These are phyloP conservation scores for Hyphantria cunea DNA, from an alignment of 1,140 invertebrate genomes.

Conservation along the genomic window DNA sequence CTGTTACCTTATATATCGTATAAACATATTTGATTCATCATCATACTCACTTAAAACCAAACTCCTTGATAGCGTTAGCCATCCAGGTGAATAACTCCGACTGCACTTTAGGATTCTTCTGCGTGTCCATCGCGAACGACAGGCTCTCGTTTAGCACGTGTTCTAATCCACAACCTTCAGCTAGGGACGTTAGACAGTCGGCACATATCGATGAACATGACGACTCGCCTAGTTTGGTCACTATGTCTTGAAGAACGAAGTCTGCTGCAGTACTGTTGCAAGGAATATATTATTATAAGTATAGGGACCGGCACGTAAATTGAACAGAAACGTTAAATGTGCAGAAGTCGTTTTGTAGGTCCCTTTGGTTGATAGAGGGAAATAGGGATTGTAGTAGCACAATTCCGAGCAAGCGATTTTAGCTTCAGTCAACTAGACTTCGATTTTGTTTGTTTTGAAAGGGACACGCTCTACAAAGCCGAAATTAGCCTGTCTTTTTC, in stretches of 20 bases:
- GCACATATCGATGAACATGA: constrained; percentile 89
- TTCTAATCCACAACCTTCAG: constrained; percentile 90
- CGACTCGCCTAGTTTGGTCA: constrained; percentile 92
- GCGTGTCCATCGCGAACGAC: constrained; percentile 88
- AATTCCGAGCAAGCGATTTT: too few relatives aligned
- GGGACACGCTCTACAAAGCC: too few relatives aligned
- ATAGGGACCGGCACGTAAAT: too few relatives aligned
- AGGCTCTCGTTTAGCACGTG: constrained; percentile 88
- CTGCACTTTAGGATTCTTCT: constrained; percentile 96
- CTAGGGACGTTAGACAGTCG: constrained; percentile 90
- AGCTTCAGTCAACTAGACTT: too few relatives aligned
- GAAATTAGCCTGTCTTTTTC: too few relatives aligned
- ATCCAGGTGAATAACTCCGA: constrained; percentile 93
- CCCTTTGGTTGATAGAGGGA: too few relatives aligned
- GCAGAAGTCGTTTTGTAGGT: too few relatives aligned
- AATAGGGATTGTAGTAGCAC: too few relatives aligned
- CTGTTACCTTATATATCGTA: too few relatives aligned
- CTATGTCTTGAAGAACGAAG: constrained; percentile 89
- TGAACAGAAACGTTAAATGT: too few relatives aligned
- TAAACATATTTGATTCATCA: too few relatives aligned
- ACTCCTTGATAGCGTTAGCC: constrained; percentile 89
- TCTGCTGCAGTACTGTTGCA: constrained; percentile 86
- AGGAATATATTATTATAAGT: neutral
- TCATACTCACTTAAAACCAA: constrained; percentile 84
- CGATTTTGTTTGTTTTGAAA: too few relatives aligned